Evolutionary conservation across 2,113 vertebrate genomes (phyloP).

Genomic region (Sphaerodactylus townsendi): DNA sequence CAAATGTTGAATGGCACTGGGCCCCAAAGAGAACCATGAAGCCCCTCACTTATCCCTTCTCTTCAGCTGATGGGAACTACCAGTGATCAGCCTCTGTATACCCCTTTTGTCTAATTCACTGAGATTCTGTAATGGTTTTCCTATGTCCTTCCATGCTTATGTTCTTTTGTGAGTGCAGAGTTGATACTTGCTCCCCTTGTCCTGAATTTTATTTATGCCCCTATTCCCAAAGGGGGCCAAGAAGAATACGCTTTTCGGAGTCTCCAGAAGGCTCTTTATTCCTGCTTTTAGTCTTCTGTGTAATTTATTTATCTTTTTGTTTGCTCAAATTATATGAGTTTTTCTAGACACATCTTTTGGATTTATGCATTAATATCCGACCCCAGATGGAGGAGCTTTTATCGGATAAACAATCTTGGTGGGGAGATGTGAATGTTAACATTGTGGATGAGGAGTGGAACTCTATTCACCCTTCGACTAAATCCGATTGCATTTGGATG

Average conservation of each 20-base stretch:
- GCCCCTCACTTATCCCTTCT: too few relatives aligned
- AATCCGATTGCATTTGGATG: slow-evolving; percentile 66
- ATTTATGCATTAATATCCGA: slow-evolving; percentile 70
- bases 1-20: too few relatives aligned
- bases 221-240: slow-evolving; percentile 44
- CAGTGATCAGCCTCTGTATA: not conserved
- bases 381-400: slow-evolving; percentile 51
- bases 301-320: slow-evolving; percentile 52
- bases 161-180: slow-evolving; percentile 28
- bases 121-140: slow-evolving; percentile 11
- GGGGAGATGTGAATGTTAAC: slow-evolving; percentile 59
- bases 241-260: slow-evolving; percentile 47
- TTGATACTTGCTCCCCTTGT: not conserved
- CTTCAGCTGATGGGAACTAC: too few relatives aligned
- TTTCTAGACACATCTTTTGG: slow-evolving; percentile 52
- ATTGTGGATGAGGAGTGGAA: slow-evolving; percentile 45
- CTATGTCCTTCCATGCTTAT: slow-evolving; percentile 30
- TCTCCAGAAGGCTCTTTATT: slow-evolving; percentile 46
- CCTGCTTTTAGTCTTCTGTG: slow-evolving; percentile 48
- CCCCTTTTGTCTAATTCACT: not conserved
- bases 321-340: slow-evolving; percentile 54
- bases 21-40: too few relatives aligned
- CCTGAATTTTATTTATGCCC: slow-evolving; percentile 33
- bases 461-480: slow-evolving; percentile 40
- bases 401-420: slow-evolving; percentile 61